Percentiles rank a stretch among this genome's conserved stretches.
Evolutionary conservation across 2,113 vertebrate species (phyloP).

Genomic region (Gymnocephalus cernua): DNA sequence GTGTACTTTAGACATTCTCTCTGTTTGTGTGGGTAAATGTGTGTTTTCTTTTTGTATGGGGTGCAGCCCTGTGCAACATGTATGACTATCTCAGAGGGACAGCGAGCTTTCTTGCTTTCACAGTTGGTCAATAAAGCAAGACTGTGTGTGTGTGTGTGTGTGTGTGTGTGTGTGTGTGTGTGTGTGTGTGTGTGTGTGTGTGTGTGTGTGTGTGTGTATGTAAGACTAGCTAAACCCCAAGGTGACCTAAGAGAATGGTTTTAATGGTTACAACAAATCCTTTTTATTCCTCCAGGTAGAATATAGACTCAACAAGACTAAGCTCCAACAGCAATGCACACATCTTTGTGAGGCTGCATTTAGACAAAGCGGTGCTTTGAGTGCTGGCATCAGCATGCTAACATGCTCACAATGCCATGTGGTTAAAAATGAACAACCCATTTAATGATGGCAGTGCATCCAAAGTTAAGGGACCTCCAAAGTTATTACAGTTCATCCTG

Average conservation of each 20-base stretch:
- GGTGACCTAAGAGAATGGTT: slow-evolving; percentile 39
- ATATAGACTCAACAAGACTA: slow-evolving; percentile 5
- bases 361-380: background rate
- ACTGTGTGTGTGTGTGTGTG: slow-evolving; percentile 16
- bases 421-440: background rate
- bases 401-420: background rate
- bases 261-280: slow-evolving; percentile 49
- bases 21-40: slow-evolving; percentile 34
- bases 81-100: slow-evolving; percentile 71
- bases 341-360: slow-evolving; percentile 10
- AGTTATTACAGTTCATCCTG: no score
- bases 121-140: slow-evolving; percentile 55
- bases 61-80: slow-evolving; percentile 63
- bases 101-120: slow-evolving; percentile 58
- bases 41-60: slow-evolving; percentile 30
- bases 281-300: slow-evolving; percentile 23
- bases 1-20: slow-evolving; percentile 25
- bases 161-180: slow-evolving; percentile 5
- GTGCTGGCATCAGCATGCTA: background rate
- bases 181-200: background rate
- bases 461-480: background rate
- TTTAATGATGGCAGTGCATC: background rate
- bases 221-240: slow-evolving; percentile 7
- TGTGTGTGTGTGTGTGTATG: slow-evolving; percentile 16
- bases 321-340: slow-evolving; percentile 11